Evolutionary conservation across 2,888 invertebrate genomes (phyloP), one percentile per base, ranked within the genome.

Genomic region (Idaea aversata): DNA sequence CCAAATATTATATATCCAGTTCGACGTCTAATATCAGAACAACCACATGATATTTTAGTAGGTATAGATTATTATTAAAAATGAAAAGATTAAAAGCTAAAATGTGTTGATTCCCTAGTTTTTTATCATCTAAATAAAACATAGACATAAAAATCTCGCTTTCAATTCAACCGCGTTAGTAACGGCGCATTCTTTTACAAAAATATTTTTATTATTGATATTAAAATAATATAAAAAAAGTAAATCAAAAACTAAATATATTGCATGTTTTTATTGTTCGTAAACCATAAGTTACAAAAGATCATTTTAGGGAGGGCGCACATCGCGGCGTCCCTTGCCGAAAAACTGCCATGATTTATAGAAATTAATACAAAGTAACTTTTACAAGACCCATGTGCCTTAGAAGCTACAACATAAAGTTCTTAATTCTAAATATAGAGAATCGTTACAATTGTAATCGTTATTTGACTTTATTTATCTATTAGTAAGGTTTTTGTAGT

Each of bases 401-500:
- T 58, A 47, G 35, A 60, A 36, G 38, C 58, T n/a, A 47, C n/a
- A 25, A 1, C 35, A 59, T 59, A 63, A 74, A 36, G 58, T 63
- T 66, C 69, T 64, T 36, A 63, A 59, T 59, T 16, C 2, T 7
- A 25, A 59, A 13, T 13, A 25, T 58, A 25, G 64, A 65, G 36
- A 57, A 5, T 16, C 47, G 6, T 34, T 58, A 70, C 65, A 67
- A 63, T 59, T 74, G 76, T 70, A 60, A 71, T 76, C 72, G 79
- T 74, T 85, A 82, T 86, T 85, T 86, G 86, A 84, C 84, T 85
- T 86, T 85, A 86, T 86, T 86, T 85, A 84, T 86, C 82, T 82
- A 83, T 85, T 85, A 85, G 83, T 81, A 81, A 77, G 78, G 82
- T 81, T 84, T 80, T 85, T 83, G 82, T 84, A 72, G 78, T 76